Conservation (phyloP, 2,797 vertebrate species). For the Buphagus erythrorhynchus region DNA sequence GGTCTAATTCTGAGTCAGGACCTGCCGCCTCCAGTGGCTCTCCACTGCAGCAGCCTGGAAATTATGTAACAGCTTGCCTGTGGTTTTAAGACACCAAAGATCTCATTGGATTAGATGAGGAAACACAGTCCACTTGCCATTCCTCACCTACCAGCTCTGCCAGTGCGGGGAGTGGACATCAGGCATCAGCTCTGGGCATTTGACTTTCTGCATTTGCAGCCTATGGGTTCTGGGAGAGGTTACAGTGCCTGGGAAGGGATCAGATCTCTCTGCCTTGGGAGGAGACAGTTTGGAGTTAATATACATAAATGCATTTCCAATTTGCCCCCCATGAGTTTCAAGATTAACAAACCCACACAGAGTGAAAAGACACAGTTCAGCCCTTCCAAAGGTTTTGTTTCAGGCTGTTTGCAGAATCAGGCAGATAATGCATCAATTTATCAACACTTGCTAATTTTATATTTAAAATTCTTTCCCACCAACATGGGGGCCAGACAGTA, state of each 20-base stretch:
- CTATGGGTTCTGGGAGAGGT: not conserved
- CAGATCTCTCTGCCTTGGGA: rapidly evolving
- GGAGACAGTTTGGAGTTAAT: not conserved
- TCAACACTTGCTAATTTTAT: not conserved
- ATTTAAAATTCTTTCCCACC: not conserved
- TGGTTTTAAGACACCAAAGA: not conserved
- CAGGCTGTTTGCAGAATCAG: not conserved
- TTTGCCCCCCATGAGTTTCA: not conserved
- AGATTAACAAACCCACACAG: not conserved
- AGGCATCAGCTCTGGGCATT: not conserved
- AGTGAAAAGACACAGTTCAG: not conserved
- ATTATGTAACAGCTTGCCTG: not conserved
- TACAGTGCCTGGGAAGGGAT: not conserved
- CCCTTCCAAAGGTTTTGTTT: not conserved
- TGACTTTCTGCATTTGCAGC: not conserved
- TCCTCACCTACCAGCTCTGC: not conserved
- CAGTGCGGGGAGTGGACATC: rapidly evolving
- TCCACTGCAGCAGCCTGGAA: not conserved
- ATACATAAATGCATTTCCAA: not conserved
- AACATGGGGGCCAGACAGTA: rapidly evolving
- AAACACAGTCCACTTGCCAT: not conserved
- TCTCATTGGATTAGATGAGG: not conserved
- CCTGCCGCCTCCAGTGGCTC: rapidly evolving
- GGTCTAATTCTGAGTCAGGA: not conserved
- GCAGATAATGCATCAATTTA: not conserved